Conservation (phyloP, 2,797 vertebrate genomes). For the Lacerta viridis region DNA sequence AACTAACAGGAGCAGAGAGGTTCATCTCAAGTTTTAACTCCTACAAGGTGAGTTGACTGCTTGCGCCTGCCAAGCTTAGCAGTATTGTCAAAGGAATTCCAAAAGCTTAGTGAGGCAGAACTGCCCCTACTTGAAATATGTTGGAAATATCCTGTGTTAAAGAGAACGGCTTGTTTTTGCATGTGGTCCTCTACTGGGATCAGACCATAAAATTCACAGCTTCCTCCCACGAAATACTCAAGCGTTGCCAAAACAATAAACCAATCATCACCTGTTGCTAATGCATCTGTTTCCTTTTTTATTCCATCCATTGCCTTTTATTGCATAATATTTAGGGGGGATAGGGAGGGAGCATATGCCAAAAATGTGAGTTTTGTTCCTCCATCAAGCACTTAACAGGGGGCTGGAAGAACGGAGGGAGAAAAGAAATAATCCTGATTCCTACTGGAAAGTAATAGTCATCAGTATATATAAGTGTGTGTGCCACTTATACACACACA, state of each 20-base stretch:
- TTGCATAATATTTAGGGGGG: background rate
- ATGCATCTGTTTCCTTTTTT: background rate
- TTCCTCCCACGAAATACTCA: constrained; percentile 30
- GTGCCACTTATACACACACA: background rate
- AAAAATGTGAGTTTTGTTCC: no score
- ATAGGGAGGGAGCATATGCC: no score
- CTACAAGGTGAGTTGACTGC: background rate
- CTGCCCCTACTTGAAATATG: constrained; percentile 36
- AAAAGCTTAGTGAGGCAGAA: constrained; percentile 36
- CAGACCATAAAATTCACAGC: constrained; percentile 20
- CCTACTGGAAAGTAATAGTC: no score
- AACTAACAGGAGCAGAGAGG: background rate
- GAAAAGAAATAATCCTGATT: no score
- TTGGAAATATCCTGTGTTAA: constrained; percentile 4
- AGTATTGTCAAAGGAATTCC: constrained; percentile 35
- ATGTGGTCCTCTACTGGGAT: background rate
- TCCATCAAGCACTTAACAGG: no score
- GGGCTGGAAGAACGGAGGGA: no score
- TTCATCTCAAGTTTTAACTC: background rate
- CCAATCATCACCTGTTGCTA: background rate
- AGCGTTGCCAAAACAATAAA: constrained; percentile 17
- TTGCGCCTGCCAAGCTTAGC: background rate
- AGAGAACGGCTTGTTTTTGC: constrained; percentile 39
- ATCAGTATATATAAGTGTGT: no score
- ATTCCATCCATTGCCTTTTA: background rate